These are phyloP conservation scores for Numenius phaeopus DNA, from an alignment of 2,797 vertebrate species.

Conservation along the genomic window DNA sequence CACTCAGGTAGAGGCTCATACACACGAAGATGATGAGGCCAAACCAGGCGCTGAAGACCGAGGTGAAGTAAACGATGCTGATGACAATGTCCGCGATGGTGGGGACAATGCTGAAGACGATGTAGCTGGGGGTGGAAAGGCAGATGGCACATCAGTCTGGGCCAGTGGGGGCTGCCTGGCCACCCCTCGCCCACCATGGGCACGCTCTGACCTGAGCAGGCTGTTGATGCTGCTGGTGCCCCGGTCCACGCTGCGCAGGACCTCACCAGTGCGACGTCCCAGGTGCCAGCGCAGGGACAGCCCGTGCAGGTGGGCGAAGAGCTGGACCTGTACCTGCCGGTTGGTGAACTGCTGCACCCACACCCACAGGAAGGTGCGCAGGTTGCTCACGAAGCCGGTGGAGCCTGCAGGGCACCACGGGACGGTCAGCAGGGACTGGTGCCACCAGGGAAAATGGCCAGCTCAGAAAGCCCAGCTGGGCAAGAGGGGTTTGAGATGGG, in stretches of 20 bases:
- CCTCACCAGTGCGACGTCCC: slow-evolving; percentile 92
- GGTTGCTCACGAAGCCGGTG: slow-evolving; percentile 91
- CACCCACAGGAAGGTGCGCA: slow-evolving; percentile 95
- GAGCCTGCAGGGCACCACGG: slow-evolving; percentile 74
- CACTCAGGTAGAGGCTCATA: slow-evolving; percentile 94
- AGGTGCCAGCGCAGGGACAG: slow-evolving; percentile 95
- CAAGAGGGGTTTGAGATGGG: neutral
- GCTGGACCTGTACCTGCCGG: slow-evolving; percentile 87
- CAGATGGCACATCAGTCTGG: neutral
- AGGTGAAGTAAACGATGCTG: slow-evolving; percentile 92
- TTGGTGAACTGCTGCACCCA: slow-evolving; percentile 96
- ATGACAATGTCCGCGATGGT: slow-evolving; percentile 93
- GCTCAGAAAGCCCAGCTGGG: neutral
- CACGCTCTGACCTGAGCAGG: slow-evolving; percentile 87
- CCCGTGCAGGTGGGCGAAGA: slow-evolving; percentile 90
- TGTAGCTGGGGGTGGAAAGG: slow-evolving; percentile 84
- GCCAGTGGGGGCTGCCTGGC: accelerated
- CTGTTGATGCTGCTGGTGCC: slow-evolving; percentile 93
- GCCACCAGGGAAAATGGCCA: neutral
- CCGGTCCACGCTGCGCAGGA: slow-evolving; percentile 92
- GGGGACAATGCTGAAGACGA: slow-evolving; percentile 95
- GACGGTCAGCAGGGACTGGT: accelerated
- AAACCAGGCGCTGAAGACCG: slow-evolving; percentile 95
- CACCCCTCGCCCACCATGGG: accelerated
- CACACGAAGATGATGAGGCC: slow-evolving; percentile 96